These are phyloP conservation scores for Rhagologus leucostigma DNA, from an alignment of 2,113 vertebrate genomes.

Conservation along the genomic window DNA sequence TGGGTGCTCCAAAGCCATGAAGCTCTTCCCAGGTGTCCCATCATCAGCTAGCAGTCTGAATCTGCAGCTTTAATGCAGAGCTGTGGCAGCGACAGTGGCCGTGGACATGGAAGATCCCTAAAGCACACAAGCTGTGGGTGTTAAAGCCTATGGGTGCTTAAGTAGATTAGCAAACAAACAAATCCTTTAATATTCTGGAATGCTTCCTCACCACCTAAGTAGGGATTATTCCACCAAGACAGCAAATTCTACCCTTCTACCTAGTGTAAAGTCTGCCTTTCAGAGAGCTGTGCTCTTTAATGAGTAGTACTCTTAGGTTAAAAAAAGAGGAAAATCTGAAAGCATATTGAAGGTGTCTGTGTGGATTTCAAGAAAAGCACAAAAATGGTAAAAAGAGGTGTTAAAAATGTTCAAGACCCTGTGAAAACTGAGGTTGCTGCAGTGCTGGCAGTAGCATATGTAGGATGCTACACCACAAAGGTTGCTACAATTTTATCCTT, in stretches of 20 bases:
- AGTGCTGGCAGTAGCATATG: background rate
- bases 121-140: background rate
- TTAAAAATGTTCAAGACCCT: background rate
- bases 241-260: background rate
- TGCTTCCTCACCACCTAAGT: constrained; percentile 45
- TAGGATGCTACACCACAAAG: background rate
- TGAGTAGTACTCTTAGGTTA: background rate
- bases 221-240: constrained; percentile 30
- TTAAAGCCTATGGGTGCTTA: constrained; percentile 38
- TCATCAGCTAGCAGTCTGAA: background rate
- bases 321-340: background rate
- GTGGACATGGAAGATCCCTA: background rate
- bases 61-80: background rate
- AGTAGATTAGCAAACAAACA: constrained; percentile 64
- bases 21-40: background rate
- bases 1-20: background rate
- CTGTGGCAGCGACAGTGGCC: background rate
- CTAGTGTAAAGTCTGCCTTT: background rate
- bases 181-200: constrained; percentile 55
- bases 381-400: background rate
- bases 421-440: background rate
- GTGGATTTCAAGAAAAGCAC: background rate
- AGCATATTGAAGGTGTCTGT: background rate
- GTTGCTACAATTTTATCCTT: background rate
- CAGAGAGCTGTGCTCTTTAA: background rate